Evolutionary conservation across 1,140 invertebrate genomes (phyloP).

Genomic region (Lepidurus apus): DNA sequence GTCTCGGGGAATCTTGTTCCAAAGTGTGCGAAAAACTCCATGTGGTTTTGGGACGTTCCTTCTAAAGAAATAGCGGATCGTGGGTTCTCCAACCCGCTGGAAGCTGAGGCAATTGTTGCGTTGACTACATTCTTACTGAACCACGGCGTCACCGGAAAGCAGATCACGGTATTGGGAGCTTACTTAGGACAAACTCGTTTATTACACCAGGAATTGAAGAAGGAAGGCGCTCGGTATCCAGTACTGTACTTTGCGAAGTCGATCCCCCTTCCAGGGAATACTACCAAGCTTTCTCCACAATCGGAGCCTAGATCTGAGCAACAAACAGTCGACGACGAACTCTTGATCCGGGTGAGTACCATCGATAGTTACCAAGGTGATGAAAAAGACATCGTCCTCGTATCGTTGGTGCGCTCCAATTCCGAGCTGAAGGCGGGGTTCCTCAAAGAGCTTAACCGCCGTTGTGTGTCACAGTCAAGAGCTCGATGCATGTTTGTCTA

Average conservation of each 20-base stretch:
- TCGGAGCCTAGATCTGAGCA: background rate
- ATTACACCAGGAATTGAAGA: background rate
- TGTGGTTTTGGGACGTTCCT: conserved; percentile 16
- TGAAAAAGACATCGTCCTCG: conserved; percentile 40
- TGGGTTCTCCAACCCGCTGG: conserved; percentile 20
- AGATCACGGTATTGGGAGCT: conserved; percentile 27
- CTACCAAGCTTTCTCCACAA: background rate
- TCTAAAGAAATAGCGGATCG: conserved; percentile 21
- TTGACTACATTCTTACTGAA: conserved; percentile 21
- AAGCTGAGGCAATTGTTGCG: conserved; percentile 23
- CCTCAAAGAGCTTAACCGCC: conserved; percentile 37
- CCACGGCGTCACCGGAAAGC: background rate
- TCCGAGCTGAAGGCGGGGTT: conserved; percentile 37
- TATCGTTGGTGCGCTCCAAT: conserved; percentile 40
- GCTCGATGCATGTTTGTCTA: conserved; percentile 36
- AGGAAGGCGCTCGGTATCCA: background rate
- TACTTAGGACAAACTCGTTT: conserved; percentile 24
- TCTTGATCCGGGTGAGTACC: conserved; percentile 16
- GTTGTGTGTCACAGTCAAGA: conserved; percentile 38
- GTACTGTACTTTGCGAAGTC: background rate
- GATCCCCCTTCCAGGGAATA: background rate
- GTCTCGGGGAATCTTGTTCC: background rate
- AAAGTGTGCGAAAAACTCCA: conserved; percentile 6
- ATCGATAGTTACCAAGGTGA: conserved; percentile 40
- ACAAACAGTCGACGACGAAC: background rate